Base-by-base conservation (phyloP, 2,113 vertebrate genomes). In the Pteruthius melanotis region DNA sequence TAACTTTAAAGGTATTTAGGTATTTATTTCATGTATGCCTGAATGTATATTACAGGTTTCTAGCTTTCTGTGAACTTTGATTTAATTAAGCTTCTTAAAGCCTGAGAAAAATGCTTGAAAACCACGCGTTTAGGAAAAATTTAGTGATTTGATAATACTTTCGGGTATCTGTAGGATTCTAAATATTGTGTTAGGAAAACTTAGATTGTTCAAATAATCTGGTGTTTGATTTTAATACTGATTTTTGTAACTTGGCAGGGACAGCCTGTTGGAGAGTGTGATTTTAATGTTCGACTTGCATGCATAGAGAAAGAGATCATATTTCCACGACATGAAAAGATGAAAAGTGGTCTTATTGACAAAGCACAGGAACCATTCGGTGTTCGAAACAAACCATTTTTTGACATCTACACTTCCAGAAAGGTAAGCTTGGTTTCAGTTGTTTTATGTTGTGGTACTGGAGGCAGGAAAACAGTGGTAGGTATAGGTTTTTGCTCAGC, bases 221-320 rank as follows among this genome's bases (percentile, higher is more conserved):
- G 37, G 11, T 33, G 56, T 95, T 78, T 83, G 52, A 50, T 94
- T 94, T 90, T 95, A 95, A 90, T 91, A 16, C n/a, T 52, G 27
- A 16, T 75, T 86, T 96, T 94, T 91, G 88, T 78, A 94, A 68
- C 93, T 95, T 98, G 97, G 33, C 97, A 99, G 99, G 99, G 98
- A 33, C 99, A 99, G 81, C 99, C 99, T 37, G 99, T 99, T 96
- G 99, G 99, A 85, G 99, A 99, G 49, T 99, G 99, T 91, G 99
- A 99, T 97, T 99, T 99, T 97, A 99, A 98, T 84, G 98, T 98
- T 93, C 98, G 99, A 24, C 98, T 99, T 65, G 94, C 99, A 27
- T 99, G 99, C 97, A 99, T 99, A 95, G 99, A 99, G 97, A 99
- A 99, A 94, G 99, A 99, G 96, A 99, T 99, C 19, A 99, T 99